Conservation (phyloP, 2,113 vertebrate species). For the Nasalis larvatus region DNA sequence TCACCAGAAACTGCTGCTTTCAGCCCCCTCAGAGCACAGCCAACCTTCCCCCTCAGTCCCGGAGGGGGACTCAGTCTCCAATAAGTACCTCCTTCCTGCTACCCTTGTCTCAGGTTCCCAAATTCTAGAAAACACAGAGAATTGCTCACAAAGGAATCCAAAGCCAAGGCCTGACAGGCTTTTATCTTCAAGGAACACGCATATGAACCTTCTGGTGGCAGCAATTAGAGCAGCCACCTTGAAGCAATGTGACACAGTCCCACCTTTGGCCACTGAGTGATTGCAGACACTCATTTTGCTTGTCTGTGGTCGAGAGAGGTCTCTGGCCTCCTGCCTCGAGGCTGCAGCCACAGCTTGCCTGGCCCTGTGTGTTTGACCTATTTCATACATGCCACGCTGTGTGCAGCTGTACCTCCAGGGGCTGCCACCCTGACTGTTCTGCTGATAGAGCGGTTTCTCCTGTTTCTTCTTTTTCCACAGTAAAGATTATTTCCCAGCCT, state of each 20-base stretch:
- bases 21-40: not conserved
- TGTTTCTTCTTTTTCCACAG: not conserved
- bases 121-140: not conserved
- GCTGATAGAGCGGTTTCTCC: not conserved
- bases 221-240: not conserved
- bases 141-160: not conserved
- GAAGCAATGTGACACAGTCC: not conserved
- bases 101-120: not conserved
- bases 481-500: not conserved
- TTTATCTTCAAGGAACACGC: not conserved
- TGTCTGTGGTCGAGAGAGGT: not conserved
- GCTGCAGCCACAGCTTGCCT: not conserved
- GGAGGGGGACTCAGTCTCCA: not conserved
- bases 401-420: not conserved
- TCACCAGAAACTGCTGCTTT: not conserved
- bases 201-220: not conserved
- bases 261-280: not conserved
- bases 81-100: not conserved
- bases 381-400: rapidly evolving
- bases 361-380: not conserved
- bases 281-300: not conserved
- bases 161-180: not conserved
- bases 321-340: not conserved
- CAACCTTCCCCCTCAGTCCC: not conserved
- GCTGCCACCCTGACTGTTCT: not conserved